Conservation (phyloP, 2,888 invertebrate species). For the Aradus depressus region DNA sequence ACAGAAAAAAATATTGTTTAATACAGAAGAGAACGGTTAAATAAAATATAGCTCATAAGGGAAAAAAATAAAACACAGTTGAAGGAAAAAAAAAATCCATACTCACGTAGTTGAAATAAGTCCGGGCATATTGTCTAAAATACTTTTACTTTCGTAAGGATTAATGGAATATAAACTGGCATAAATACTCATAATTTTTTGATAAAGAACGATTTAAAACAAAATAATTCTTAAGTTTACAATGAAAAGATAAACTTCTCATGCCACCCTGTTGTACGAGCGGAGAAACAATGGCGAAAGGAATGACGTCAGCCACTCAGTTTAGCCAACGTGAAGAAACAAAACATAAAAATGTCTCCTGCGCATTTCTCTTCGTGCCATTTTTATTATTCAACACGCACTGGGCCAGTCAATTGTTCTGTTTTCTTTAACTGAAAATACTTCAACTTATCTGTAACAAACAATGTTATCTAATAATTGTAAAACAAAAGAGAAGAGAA, state of each 20-base stretch:
- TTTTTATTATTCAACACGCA: no score
- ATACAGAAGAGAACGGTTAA: no score
- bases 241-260: conserved; percentile 16
- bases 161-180: conserved; percentile 21
- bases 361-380: no score
- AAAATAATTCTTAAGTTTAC: conserved; percentile 16
- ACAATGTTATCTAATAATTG: no score
- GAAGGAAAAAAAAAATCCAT: conserved; percentile 4
- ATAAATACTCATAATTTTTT: conserved; percentile 28
- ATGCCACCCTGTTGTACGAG: conserved; percentile 15
- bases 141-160: conserved; percentile 15
- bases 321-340: conserved; percentile 1
- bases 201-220: conserved; percentile 23
- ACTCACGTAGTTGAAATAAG: conserved; percentile 26
- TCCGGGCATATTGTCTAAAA: conserved; percentile 25
- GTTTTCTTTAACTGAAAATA: no score
- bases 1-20: no score
- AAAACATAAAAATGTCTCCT: no score
- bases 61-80: no score
- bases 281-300: not conserved
- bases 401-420: no score
- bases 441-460: no score
- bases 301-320: conserved; percentile 10
- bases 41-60: no score
- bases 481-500: no score